phyloP scores from a whole-genome alignment of 2,888 invertebrate species.

The Meliscaeva auricollis region DNA sequence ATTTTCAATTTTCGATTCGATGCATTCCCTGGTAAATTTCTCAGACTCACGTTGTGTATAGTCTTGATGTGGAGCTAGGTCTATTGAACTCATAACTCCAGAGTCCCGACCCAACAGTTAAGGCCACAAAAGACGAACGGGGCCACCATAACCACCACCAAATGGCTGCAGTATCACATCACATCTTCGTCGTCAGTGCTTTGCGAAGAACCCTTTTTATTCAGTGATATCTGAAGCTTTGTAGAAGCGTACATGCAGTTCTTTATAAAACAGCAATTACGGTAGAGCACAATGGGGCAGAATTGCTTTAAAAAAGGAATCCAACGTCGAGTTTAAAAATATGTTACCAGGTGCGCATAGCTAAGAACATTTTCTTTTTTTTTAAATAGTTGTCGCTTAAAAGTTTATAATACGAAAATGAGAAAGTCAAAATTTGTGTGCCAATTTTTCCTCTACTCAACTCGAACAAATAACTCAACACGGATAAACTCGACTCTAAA shows the following conservation, averaged over 20 bases:
- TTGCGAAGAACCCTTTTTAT: constrained; percentile 41
- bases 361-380: too few relatives aligned
- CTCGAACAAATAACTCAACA: too few relatives aligned
- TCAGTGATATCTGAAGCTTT: constrained; percentile 46
- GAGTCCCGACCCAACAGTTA: constrained; percentile 10
- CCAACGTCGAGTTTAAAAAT: too few relatives aligned
- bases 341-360: not conserved
- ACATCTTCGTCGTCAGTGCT: constrained; percentile 27
- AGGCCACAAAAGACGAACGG: constrained; percentile 54
- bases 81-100: constrained; percentile 66
- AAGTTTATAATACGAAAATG: too few relatives aligned
- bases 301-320: not conserved
- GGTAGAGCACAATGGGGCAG: not conserved
- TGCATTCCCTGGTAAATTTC: constrained; percentile 43
- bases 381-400: too few relatives aligned
- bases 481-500: too few relatives aligned
- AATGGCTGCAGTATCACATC: constrained; percentile 41
- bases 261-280: constrained; percentile 22
- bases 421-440: too few relatives aligned
- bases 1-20: constrained; percentile 27
- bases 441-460: too few relatives aligned
- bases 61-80: constrained; percentile 45
- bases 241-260: constrained; percentile 1
- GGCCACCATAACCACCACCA: constrained; percentile 27
- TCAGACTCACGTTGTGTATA: constrained; percentile 40